Evolutionary conservation across 2,888 invertebrate species (phyloP), one percentile per base, ranked within the genome.

Genomic region (Hydroisotoma schaefferi): DNA sequence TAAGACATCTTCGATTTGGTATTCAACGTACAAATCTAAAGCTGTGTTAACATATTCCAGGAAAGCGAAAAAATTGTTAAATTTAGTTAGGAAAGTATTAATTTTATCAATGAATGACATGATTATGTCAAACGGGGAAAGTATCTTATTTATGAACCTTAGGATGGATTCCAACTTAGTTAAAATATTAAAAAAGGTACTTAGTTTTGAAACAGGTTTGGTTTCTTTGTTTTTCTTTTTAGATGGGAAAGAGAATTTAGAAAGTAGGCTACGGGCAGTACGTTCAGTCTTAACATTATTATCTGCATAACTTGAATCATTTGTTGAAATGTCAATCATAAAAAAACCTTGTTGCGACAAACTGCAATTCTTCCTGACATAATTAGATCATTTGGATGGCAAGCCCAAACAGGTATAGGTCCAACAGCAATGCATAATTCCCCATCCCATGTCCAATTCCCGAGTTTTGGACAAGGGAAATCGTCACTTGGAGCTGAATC

Each of bases 381-480:
- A 12, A 67, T 59, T 38, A 72, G 55, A 51, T 72, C 72, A 58
- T 61, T 67, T 25, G 70, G 67, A 51, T 40, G 57, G 57, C 72
- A 72, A 15, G 67, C 69, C 69, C 69, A 72, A 10, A 59, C 55
- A n/a, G 72, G 72, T 22, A 59, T 38, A 5, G 72, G 70, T 2
- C 70, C 70, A 26, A 65, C 56, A 1, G 70, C 70, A 23, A 70
- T 65, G 43, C 72, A 72, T 8, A 63, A 52, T n/a, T 66, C 65
- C 3, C 70, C 70, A 38, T 70, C 59, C 68, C 69, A 72, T 52
- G 61, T 60, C 72, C 72, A 72, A 23, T 63, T 55, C 2, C 70
- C 70, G 2, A 65, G 26, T 40, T 64, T 63, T n/a, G 70, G 70
- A 40, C 70, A 71, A 8, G 63, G 67, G 38, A 57, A 63, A n/a